A percentile compares a stretch with the other conserved stretches of the same genome.
phyloP scores from a whole-genome alignment of 2,797 vertebrate genomes.

The Phoxinus dragarum region DNA sequence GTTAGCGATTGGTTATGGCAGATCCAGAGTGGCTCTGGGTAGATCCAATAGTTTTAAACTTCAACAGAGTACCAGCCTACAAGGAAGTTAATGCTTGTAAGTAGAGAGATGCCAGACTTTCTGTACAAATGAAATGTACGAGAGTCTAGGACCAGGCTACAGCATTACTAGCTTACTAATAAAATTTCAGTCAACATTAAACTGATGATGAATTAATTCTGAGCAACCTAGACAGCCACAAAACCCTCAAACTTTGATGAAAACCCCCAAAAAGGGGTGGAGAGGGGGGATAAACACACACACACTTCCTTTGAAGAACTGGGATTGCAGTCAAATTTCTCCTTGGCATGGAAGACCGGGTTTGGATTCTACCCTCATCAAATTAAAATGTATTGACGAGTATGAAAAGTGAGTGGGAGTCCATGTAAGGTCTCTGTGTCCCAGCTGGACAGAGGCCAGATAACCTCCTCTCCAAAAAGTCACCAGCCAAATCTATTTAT shows the following conservation, averaged over 20 bases:
- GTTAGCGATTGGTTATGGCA: too few relatives aligned
- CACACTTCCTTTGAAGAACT: constrained; percentile 67
- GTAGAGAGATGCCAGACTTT: too few relatives aligned
- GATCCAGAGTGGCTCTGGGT: too few relatives aligned
- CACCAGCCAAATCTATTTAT: constrained; percentile 5
- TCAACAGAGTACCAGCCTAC: too few relatives aligned
- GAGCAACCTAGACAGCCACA: constrained; percentile 73
- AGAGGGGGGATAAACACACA: background rate
- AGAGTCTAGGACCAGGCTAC: background rate
- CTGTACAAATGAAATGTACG: too few relatives aligned
- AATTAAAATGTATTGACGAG: constrained; percentile 61
- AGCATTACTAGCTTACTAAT: background rate
- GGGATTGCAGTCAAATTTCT: constrained; percentile 67
- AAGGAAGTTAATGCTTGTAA: too few relatives aligned
- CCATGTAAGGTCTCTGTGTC: constrained; percentile 56
- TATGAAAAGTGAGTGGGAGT: constrained; percentile 58
- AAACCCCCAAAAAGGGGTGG: too few relatives aligned
- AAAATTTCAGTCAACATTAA: background rate
- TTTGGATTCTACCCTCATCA: constrained; percentile 64
- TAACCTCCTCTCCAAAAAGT: constrained; percentile 40
- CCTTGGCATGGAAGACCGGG: constrained; percentile 55
- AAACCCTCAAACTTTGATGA: too few relatives aligned
- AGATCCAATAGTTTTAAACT: too few relatives aligned
- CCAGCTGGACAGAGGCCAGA: constrained; percentile 61
- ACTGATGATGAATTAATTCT: constrained; percentile 63